Percentiles rank a stretch among this genome's conserved stretches.
These are phyloP conservation scores for Griposia aprilina DNA, from an alignment of 2,888 invertebrate species.

Conservation along the genomic window DNA sequence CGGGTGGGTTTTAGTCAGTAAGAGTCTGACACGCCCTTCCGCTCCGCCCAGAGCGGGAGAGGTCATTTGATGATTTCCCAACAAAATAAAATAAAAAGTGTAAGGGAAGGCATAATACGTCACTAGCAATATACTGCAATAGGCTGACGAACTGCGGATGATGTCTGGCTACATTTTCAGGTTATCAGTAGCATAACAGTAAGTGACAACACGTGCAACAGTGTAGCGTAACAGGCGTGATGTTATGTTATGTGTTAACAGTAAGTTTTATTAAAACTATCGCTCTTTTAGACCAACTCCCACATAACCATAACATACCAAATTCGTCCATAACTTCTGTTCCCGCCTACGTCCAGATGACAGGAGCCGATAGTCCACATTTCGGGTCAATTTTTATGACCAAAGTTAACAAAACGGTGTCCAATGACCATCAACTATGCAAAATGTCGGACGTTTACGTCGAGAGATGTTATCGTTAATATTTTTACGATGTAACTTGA, in stretches of 20 bases:
- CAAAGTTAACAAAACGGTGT: conserved; percentile 64
- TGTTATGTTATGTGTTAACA: too few species aligned
- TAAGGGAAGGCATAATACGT: neutral
- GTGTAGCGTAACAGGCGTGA: too few species aligned
- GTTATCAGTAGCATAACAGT: neutral
- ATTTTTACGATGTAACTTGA: conserved; percentile 65
- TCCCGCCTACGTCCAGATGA: conserved; percentile 60
- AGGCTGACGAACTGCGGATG: neutral
- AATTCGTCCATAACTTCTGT: conserved; percentile 46
- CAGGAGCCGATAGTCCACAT: conserved; percentile 56
- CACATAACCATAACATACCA: conserved; percentile 35
- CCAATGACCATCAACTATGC: conserved; percentile 65
- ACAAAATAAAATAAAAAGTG: too few species aligned
- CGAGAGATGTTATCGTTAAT: conserved; percentile 63
- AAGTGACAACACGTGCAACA: too few species aligned
- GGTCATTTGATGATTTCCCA: too few species aligned
- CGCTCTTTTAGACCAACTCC: conserved; percentile 37
- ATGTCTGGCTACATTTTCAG: neutral
- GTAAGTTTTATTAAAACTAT: conserved; percentile 7
- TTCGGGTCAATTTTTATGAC: conserved; percentile 64
- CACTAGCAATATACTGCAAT: neutral
- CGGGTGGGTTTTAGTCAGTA: too few species aligned
- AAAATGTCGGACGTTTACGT: conserved; percentile 58
- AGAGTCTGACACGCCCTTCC: too few species aligned
- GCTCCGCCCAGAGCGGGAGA: too few species aligned